Evolutionary conservation across 1,140 invertebrate genomes (phyloP), one percentile per base, ranked within the genome.

Genomic region (Drosophila novamexicana): DNA sequence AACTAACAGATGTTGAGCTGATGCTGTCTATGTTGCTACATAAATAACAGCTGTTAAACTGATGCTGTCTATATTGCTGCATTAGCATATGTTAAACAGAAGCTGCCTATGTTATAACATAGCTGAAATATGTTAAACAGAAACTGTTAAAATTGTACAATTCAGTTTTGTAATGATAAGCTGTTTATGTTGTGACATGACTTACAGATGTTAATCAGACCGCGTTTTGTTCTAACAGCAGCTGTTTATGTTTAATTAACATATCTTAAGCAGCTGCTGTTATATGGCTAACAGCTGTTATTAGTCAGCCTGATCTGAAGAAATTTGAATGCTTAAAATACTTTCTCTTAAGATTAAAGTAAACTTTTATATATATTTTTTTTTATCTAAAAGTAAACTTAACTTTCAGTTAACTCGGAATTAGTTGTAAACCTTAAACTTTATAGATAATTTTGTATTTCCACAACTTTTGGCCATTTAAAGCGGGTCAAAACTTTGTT

Each of bases 361-460:
- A 29, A 29, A 29, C 22, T 5, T 29, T 22, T 14, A 14, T 14
- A n/a, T n/a, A n/a, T 14, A 14, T 22, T 22, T 22, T 22, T 22
- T 22, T 22, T 3, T 22, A 22, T 22, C 22, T 18, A 18, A 22
- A 22, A 22, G 22, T 22, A 22, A 22, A 22, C 22, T 1, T 22
- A 22, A 22, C 18, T 1, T 22, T 22, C 18, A 22, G 18, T 22
- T 22, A 22, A 22, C 18, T 56, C 22, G 39, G 36, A 54, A 34
- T 54, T 32, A 16, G 44, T 14, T 42, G 12, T 44, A 7, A 57
- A 7, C 1, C 22, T 10, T 40, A 39, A 7, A 40, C n/a, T 58
- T 29, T 40, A 50, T 22, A 0, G 16, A 54, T 18, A 1, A 52
- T 34, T 29, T 44, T 58, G 56, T 58, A 58, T 45, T 34, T 34